Percentiles rank a stretch among this genome's conserved stretches.
phyloP scores from a whole-genome alignment of 2,888 invertebrate species.

The Cheiracanthium punctorium region DNA sequence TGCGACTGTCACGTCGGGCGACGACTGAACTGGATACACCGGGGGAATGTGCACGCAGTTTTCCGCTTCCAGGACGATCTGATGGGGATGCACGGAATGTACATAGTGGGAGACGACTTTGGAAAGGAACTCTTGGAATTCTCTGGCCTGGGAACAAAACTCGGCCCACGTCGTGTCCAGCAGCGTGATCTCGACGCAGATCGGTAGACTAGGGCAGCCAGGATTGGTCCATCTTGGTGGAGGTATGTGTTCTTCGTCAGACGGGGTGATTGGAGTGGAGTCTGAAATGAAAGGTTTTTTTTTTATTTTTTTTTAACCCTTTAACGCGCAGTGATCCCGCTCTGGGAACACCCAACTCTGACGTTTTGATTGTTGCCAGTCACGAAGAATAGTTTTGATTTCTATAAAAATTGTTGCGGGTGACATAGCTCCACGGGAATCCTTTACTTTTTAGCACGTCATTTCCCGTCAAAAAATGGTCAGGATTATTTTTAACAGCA shows the following conservation, averaged over 20 bases:
- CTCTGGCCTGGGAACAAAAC: constrained; percentile 58
- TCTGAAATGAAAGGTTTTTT: no score
- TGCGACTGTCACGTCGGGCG: constrained; percentile 26
- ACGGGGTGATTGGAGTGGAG: not conserved
- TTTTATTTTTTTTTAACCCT: no score
- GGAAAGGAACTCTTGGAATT: constrained; percentile 60
- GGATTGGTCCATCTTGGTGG: constrained; percentile 51
- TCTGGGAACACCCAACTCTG: no score
- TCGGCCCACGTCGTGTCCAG: constrained; percentile 61
- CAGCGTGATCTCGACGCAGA: constrained; percentile 59
- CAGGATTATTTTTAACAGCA: no score
- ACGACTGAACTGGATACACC: not conserved
- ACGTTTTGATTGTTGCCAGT: no score
- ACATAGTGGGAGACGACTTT: constrained; percentile 40
- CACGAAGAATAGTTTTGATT: no score
- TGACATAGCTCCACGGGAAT: no score
- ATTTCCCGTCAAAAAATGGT: no score
- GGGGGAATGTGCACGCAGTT: constrained; percentile 11
- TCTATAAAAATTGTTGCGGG: no score
- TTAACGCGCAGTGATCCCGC: no score
- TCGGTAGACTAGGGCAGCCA: constrained; percentile 47
- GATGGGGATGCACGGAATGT: constrained; percentile 35
- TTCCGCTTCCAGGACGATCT: constrained; percentile 41
- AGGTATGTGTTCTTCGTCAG: not conserved
- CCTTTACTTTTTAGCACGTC: no score